Percentiles rank a stretch among this genome's conserved stretches.
Conservation (phyloP, 1,140 invertebrate genomes). For the Sitodiplosis mosellana region DNA sequence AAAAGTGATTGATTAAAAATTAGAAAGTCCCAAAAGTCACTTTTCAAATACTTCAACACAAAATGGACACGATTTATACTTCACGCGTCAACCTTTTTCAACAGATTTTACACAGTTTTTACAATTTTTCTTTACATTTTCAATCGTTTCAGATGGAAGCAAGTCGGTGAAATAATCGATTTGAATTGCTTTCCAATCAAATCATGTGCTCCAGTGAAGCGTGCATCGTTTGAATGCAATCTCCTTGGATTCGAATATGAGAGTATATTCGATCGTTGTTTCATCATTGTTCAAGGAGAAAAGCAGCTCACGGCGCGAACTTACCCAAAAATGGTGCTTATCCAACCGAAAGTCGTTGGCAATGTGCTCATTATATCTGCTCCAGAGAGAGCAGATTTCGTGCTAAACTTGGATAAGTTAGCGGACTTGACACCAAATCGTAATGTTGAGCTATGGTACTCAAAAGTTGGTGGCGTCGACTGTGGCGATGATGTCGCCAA, state of each 20-base stretch:
- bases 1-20: too few relatives aligned
- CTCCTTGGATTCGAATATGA: conserved; percentile 26
- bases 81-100: not conserved
- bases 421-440: conserved; percentile 20
- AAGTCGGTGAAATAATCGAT: conserved; percentile 30
- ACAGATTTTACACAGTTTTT: not conserved
- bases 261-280: conserved; percentile 27
- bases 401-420: conserved; percentile 25
- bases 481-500: conserved; percentile 38
- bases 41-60: too few relatives aligned
- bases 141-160: conserved; percentile 9
- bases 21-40: too few relatives aligned
- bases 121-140: not conserved
- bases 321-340: conserved; percentile 30
- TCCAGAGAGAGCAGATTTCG: conserved; percentile 28
- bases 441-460: conserved; percentile 28
- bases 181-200: conserved; percentile 31
- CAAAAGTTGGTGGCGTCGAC: conserved; percentile 29
- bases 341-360: conserved; percentile 22
- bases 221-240: conserved; percentile 25
- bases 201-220: conserved; percentile 26
- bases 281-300: conserved; percentile 29
- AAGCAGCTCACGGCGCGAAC: conserved; percentile 31
- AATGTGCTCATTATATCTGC: conserved; percentile 24
- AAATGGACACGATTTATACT: too few relatives aligned